A percentile compares a stretch with the other conserved stretches of the same genome.
phyloP scores from a whole-genome alignment of 2,888 invertebrate species.

The Nomada ferruginata region DNA sequence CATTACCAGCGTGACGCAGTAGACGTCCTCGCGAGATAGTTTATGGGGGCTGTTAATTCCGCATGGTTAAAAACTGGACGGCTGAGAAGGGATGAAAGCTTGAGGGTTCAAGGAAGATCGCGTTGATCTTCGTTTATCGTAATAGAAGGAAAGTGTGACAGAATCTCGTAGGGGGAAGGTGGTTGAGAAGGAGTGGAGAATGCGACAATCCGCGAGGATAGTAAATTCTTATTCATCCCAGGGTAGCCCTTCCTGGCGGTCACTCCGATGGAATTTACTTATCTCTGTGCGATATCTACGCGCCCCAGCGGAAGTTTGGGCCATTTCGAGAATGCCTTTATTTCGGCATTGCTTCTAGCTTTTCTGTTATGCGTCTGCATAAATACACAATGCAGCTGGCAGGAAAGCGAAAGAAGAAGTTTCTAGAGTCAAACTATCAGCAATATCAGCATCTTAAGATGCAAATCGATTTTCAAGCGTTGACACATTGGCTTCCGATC shows the following conservation, averaged over 20 bases:
- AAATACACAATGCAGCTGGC: too few relatives aligned
- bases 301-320: conserved; percentile 1
- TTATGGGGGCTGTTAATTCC: conserved; percentile 36
- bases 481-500: conserved; percentile 44
- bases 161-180: neutral
- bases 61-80: neutral
- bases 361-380: too few relatives aligned
- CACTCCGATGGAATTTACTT: conserved; percentile 28
- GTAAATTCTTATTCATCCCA: conserved; percentile 34
- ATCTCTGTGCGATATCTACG: neutral
- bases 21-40: neutral
- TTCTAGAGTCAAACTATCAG: conserved; percentile 15
- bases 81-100: neutral
- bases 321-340: conserved; percentile 2
- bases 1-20: conserved; percentile 27
- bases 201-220: conserved; percentile 11
- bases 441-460: conserved; percentile 41
- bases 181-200: conserved; percentile 6
- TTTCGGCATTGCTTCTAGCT: neutral
- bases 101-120: neutral
- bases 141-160: neutral
- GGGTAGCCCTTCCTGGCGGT: neutral
- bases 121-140: conserved; percentile 24
- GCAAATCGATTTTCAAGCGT: conserved; percentile 51
- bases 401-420: neutral